Evolutionary conservation across 1,140 invertebrate genomes (phyloP), one percentile per base, ranked within the genome.

Genomic region (Portunus trituberculatus): DNA sequence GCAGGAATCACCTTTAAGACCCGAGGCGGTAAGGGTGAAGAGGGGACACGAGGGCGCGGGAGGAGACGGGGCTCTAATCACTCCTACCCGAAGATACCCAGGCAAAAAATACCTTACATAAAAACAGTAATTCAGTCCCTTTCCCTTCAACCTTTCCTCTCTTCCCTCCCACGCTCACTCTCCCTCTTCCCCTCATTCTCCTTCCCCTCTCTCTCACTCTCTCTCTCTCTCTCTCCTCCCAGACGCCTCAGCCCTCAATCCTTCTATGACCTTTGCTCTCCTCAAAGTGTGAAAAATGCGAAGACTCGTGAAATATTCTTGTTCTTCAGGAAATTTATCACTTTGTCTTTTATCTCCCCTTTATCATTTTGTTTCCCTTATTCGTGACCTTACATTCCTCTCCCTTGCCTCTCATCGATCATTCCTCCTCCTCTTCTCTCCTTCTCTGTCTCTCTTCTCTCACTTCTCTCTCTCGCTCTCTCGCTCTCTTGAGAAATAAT

Each of bases 41-140:
- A 59, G 67, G 14, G 7, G 46, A 52, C 32, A 83, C 25, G 76
- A n/a, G 25, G 39, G 45, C n/a, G 52, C 12, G n/a, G 4, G 25
- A 8, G 25, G 16, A 31, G 82, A 92, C 12, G 45, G 82, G 29
- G 67, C 76, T 31, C 86, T 20, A 16, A 14, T 16, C 83, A 6
- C 87, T 48, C 52, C 7, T 32, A 32, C 25, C 87, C 76, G 25
- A n/a, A 94, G 87, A 96, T 92, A 52, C 95, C 93, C 95, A 87
- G 88, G 94, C 92, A 96, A 96, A 96, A 95, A 96, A 94, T 46
- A 88, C 52, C 92, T 45, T 93, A 91, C 93, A 96, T 96, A 95
- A 95, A 96, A 96, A 96, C 95, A 96, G 95, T 96, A 96, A 96
- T 96, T 94, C 89, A 91, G 92, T 67, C 94, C 92, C 93, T 90